Evolutionary conservation across 2,797 vertebrate species (phyloP).

Genomic region (Chiroxiphia lanceolata): DNA sequence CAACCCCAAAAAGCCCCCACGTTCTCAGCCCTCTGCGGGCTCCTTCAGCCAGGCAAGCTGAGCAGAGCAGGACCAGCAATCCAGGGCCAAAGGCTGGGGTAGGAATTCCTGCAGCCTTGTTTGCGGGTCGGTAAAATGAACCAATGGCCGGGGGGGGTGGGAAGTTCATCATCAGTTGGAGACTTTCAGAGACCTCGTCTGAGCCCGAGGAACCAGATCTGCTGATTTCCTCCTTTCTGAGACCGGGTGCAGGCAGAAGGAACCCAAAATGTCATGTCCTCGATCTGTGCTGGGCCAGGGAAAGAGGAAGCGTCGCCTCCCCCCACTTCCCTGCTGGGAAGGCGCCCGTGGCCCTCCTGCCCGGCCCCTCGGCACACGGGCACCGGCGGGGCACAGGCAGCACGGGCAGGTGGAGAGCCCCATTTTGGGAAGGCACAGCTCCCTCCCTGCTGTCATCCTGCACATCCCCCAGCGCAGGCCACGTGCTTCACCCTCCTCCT

Average conservation of each 20-base stretch:
- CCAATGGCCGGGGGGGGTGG: background rate
- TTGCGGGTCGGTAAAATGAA: background rate
- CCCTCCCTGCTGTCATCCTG: background rate
- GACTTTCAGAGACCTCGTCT: background rate
- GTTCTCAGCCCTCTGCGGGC: background rate
- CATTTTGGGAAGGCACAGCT: background rate
- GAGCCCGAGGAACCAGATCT: slow-evolving; percentile 2
- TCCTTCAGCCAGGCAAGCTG: accelerated
- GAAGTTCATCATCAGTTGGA: slow-evolving; percentile 14
- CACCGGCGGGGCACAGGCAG: background rate
- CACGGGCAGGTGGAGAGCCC: background rate
- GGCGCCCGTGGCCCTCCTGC: background rate
- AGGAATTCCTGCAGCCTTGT: background rate
- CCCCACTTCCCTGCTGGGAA: slow-evolving; percentile 36
- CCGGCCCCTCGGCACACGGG: background rate
- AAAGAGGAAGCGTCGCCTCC: slow-evolving; percentile 25
- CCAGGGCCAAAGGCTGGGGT: background rate
- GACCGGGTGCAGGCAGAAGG: background rate
- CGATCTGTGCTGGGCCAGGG: background rate
- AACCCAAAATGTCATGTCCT: slow-evolving; percentile 19
- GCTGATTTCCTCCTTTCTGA: slow-evolving; percentile 43
- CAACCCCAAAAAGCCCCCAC: background rate
- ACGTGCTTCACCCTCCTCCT: background rate
- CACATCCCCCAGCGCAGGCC: background rate
- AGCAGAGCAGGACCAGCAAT: accelerated